Percentiles rank a stretch among this genome's conserved stretches.
Evolutionary conservation across 2,888 invertebrate genomes (phyloP).

Genomic region (Criorhina ranunculi): DNA sequence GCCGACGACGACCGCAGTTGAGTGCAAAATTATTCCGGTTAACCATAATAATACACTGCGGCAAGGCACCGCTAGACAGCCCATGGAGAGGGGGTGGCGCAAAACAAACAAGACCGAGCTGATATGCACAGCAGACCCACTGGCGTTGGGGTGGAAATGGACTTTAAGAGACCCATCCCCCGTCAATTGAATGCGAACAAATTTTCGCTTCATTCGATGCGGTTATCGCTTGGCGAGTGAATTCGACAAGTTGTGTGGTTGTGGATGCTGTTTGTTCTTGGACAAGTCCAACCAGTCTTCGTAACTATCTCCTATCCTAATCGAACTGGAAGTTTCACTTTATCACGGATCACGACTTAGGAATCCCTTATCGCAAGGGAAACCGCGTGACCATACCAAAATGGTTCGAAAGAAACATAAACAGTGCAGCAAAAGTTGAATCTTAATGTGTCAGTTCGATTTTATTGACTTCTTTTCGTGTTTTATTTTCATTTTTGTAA

Average conservation of each 20-base stretch:
- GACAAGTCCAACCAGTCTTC: constrained; percentile 14
- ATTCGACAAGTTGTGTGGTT: background rate
- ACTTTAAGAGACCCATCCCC: constrained; percentile 38
- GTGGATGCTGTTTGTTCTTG: constrained; percentile 15
- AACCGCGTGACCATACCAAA: constrained; percentile 15
- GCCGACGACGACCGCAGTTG: constrained; percentile 27
- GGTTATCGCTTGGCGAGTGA: background rate
- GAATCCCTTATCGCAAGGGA: constrained; percentile 52
- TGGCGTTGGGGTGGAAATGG: constrained; percentile 35
- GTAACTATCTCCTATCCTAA: constrained; percentile 6
- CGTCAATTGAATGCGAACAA: constrained; percentile 61
- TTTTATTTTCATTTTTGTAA: constrained; percentile 48
- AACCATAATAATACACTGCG: constrained; percentile 52
- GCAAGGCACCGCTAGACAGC: constrained; percentile 21
- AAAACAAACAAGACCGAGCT: background rate
- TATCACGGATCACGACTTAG: constrained; percentile 48
- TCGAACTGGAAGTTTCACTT: constrained; percentile 20
- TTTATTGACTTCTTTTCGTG: constrained; percentile 46
- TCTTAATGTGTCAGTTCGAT: constrained; percentile 49
- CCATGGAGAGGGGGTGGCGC: constrained; percentile 7
- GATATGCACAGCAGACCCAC: constrained; percentile 51
- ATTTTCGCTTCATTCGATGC: constrained; percentile 51
- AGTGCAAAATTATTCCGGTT: constrained; percentile 54
- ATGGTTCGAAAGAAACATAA: constrained; percentile 34
- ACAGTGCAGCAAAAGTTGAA: constrained; percentile 47